phyloP scores from a whole-genome alignment of 2,797 vertebrate genomes.

The Aldrovandia affinis region DNA sequence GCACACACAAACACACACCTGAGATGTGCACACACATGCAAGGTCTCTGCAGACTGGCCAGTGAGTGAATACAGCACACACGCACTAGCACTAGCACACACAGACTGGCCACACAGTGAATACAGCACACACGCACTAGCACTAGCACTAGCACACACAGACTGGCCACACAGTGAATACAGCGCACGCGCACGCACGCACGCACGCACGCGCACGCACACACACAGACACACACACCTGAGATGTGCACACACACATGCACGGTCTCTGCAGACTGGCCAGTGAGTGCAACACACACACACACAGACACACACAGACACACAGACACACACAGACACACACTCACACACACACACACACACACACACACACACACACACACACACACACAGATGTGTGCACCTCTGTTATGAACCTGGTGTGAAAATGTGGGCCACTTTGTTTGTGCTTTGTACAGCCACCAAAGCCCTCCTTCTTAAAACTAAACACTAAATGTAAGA shows the following conservation, averaged over 20 bases:
- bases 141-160: neutral
- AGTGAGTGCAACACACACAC: too few relatives aligned
- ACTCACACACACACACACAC: too few relatives aligned
- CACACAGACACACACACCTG: neutral
- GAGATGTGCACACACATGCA: too few relatives aligned
- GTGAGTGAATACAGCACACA: neutral
- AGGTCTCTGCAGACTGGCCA: too few relatives aligned
- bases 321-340: neutral
- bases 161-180: neutral
- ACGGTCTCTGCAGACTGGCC: too few relatives aligned
- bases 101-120: too few relatives aligned
- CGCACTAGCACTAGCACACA: neutral
- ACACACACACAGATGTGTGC: neutral
- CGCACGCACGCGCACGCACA: neutral
- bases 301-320: neutral
- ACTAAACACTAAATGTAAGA: too few relatives aligned
- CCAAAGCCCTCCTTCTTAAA: neutral
- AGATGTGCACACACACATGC: neutral
- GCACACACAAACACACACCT: neutral
- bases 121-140: neutral
- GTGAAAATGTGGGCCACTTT: neutral
- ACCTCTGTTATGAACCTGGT: neutral
- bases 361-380: too few relatives aligned
- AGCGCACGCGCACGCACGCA: neutral
- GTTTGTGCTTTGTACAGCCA: neutral